phyloP scores from a whole-genome alignment of 35 echinoderm and acorn worm species.

The Ptychodera flava region DNA sequence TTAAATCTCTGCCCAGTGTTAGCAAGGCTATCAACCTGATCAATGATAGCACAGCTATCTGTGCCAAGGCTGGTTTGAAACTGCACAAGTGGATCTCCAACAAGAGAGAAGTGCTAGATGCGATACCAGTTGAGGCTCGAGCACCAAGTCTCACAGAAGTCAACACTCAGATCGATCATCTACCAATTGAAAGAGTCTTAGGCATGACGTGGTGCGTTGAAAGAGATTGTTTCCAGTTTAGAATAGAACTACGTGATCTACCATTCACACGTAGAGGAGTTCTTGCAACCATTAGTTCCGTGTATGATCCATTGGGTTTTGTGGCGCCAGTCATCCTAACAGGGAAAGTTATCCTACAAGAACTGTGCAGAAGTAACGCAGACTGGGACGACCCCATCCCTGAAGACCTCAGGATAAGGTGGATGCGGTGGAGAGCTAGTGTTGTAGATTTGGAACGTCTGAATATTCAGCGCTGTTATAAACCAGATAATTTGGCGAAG shows the following conservation, averaged over 20 bases:
- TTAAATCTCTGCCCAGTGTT: background rate
- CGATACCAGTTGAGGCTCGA: background rate
- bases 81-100: conserved; percentile 25
- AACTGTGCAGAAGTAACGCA: background rate
- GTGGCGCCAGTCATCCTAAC: background rate
- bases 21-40: background rate
- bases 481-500: background rate
- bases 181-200: conserved; percentile 20
- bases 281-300: background rate
- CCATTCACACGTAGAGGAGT: conserved; percentile 12
- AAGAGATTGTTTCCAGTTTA: conserved; percentile 10
- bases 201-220: conserved; percentile 3
- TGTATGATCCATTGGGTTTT: background rate
- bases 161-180: background rate
- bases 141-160: background rate
- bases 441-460: background rate
- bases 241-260: background rate
- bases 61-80: conserved; percentile 2
- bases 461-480: background rate
- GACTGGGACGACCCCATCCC: conserved; percentile 6
- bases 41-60: background rate
- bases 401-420: background rate
- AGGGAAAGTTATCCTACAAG: background rate
- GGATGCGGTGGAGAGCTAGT: background rate
- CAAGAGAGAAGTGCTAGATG: background rate